Evolutionary conservation across 2,888 invertebrate genomes (phyloP).

Genomic region (Cephus sareptanus): DNA sequence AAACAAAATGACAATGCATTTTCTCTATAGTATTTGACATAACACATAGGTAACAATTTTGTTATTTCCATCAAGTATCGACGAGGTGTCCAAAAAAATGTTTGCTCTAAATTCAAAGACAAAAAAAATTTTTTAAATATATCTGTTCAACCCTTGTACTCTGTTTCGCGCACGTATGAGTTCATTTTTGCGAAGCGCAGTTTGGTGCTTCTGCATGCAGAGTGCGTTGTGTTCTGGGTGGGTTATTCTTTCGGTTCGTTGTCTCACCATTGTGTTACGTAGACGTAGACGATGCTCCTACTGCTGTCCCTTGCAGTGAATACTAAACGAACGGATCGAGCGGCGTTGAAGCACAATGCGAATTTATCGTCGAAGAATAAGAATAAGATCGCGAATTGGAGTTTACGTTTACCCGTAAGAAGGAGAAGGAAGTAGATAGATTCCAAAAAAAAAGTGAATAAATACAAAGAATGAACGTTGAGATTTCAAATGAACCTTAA

Average conservation of each 20-base stretch:
- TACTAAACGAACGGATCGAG: slow-evolving; percentile 50
- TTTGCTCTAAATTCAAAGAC: background rate
- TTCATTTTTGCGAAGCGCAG: slow-evolving; percentile 32
- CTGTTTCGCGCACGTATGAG: slow-evolving; percentile 41
- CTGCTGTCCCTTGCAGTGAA: slow-evolving; percentile 42
- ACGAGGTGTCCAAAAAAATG: too few relatives aligned
- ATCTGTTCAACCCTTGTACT: slow-evolving; percentile 18
- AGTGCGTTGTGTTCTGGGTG: slow-evolving; percentile 54
- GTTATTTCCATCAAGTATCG: background rate
- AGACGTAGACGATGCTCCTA: slow-evolving; percentile 46
- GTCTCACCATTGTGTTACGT: slow-evolving; percentile 59
- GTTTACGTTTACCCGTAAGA: background rate
- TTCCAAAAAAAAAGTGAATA: background rate
- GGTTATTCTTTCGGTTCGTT: slow-evolving; percentile 61
- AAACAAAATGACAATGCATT: background rate
- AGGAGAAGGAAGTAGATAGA: background rate
- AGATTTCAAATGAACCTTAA: background rate
- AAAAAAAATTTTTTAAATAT: background rate
- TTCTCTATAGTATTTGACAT: background rate
- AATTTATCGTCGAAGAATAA: slow-evolving; percentile 44
- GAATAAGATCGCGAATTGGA: slow-evolving; percentile 16
- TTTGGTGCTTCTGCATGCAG: slow-evolving; percentile 46
- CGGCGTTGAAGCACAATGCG: slow-evolving; percentile 43
- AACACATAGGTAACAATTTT: background rate
- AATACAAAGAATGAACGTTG: background rate